phyloP scores from a whole-genome alignment of 2,113 vertebrate species.

The Columbina picui region DNA sequence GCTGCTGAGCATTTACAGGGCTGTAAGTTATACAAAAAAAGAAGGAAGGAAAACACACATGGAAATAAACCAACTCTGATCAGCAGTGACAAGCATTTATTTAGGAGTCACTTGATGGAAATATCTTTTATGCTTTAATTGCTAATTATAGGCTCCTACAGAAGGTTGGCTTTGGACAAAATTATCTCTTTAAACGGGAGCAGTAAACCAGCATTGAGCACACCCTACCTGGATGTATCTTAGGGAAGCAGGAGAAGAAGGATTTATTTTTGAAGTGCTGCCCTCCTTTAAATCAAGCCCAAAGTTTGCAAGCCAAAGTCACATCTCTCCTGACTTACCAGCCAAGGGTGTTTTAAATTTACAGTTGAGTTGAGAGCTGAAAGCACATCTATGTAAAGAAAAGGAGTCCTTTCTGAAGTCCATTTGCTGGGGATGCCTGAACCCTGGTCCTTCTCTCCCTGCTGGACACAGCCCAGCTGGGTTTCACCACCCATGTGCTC shows the following conservation, averaged over 20 bases:
- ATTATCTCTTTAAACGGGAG: constrained; percentile 38
- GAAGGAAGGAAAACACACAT: constrained; percentile 72
- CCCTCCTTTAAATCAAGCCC: not conserved
- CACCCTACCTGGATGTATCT: not conserved
- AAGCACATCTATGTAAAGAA: not conserved
- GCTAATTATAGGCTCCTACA: constrained; percentile 72
- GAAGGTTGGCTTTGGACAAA: constrained; percentile 48
- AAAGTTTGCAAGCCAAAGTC: not conserved
- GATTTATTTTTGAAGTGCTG: not conserved
- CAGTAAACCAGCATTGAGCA: constrained; percentile 8
- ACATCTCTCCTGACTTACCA: not conserved
- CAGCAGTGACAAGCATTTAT: constrained; percentile 80
- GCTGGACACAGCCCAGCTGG: not conserved
- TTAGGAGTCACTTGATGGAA: constrained; percentile 74
- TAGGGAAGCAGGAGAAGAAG: not conserved
- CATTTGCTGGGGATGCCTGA: not conserved
- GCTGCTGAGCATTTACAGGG: constrained; percentile 79
- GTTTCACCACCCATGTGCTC: rapidly evolving
- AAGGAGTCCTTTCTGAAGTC: not conserved
- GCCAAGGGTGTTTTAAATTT: not conserved
- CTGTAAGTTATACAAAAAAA: constrained; percentile 77
- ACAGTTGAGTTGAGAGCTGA: not conserved
- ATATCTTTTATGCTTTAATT: constrained; percentile 79
- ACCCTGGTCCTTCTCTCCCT: not conserved
- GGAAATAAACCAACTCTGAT: constrained; percentile 80